These are phyloP conservation scores for Avahi laniger DNA, from an alignment of 2,797 vertebrate genomes.

Conservation along the genomic window DNA sequence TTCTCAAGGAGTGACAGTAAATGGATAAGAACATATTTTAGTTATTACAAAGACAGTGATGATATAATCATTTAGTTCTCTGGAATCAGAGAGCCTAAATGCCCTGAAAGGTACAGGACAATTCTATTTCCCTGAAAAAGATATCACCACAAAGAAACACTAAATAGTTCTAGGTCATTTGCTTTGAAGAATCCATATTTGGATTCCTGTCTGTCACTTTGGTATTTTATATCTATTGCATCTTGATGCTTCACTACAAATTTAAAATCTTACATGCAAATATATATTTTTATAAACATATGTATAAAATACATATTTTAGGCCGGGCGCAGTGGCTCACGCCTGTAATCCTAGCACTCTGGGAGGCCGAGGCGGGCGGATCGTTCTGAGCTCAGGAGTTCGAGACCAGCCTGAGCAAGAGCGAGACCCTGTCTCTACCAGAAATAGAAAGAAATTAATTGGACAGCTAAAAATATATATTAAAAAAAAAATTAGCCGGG, in stretches of 20 bases:
- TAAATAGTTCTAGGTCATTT: not conserved
- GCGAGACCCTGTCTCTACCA: no score
- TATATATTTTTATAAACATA: not conserved
- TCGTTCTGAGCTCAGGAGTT: no score
- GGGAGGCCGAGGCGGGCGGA: no score
- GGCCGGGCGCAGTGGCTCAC: no score
- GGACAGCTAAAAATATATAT: no score
- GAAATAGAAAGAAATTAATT: no score
- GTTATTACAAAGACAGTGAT: not conserved
- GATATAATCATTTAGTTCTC: not conserved
- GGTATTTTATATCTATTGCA: not conserved
- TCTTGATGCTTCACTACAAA: not conserved
- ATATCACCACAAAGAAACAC: not conserved
- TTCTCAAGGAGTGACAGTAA: not conserved
- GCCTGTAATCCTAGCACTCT: no score
- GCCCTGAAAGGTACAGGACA: not conserved
- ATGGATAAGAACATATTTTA: not conserved
- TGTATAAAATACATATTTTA: not conserved
- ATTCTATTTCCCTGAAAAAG: not conserved
- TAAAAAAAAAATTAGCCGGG: no score
- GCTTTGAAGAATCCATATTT: not conserved
- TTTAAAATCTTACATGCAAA: not conserved
- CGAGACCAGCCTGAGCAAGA: no score
- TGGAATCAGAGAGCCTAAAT: not conserved
- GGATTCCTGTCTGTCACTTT: not conserved